Conservation (phyloP, 1,140 invertebrate species). For the Calosoma granatense region DNA sequence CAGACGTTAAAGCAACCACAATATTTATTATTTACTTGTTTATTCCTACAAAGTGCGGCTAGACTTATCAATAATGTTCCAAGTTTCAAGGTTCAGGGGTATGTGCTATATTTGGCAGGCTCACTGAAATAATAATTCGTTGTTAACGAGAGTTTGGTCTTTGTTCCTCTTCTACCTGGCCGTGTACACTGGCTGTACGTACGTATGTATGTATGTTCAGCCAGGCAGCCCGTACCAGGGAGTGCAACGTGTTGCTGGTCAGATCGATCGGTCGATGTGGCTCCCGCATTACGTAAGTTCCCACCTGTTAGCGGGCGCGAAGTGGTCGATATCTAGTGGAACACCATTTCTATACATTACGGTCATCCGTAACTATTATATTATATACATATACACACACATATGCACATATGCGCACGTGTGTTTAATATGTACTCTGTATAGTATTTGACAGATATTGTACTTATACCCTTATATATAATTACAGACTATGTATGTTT, state of each 20-base stretch:
- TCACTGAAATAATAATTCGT: too few species aligned
- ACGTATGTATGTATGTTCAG: neutral
- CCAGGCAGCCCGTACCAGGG: neutral
- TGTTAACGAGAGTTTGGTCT: too few species aligned
- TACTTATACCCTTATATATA: too few species aligned
- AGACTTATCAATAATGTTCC: too few species aligned
- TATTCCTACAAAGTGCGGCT: too few species aligned
- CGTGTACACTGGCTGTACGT: neutral
- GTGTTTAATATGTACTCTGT: neutral
- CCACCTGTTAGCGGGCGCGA: neutral
- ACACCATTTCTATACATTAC: too few species aligned
- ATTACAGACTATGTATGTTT: too few species aligned
- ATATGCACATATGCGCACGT: neutral
- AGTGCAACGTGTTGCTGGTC: neutral
- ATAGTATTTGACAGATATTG: neutral
- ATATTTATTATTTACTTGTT: too few species aligned
- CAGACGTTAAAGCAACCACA: too few species aligned
- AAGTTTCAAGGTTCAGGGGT: too few species aligned
- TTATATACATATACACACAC: neutral
- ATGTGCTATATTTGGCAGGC: too few species aligned
- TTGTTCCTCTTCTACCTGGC: neutral
- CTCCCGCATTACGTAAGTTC: neutral
- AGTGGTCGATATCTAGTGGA: neutral
- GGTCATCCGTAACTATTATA: too few species aligned
- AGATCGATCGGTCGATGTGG: neutral